A percentile compares a stretch with the other conserved stretches of the same genome.
phyloP scores from a whole-genome alignment of 2,888 invertebrate species.

The Sisyra nigra region DNA sequence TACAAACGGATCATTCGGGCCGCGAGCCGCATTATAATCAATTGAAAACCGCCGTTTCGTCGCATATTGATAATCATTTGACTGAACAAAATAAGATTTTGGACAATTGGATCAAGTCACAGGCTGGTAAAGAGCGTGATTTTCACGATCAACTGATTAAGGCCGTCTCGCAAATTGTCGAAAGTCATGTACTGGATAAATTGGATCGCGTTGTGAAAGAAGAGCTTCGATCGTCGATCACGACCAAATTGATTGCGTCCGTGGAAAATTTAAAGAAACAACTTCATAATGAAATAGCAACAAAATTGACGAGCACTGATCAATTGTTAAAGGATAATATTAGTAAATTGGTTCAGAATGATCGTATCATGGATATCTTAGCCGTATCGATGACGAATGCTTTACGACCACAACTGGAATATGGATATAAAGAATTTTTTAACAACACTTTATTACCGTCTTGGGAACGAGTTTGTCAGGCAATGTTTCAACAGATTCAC shows the following conservation, averaged over 20 bases:
- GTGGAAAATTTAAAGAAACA: slow-evolving; percentile 60
- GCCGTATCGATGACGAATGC: slow-evolving; percentile 49
- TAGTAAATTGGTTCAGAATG: slow-evolving; percentile 60
- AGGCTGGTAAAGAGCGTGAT: slow-evolving; percentile 31
- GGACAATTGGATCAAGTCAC: slow-evolving; percentile 22
- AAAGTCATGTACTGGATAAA: slow-evolving; percentile 32
- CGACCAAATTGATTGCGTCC: slow-evolving; percentile 43
- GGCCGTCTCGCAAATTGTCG: slow-evolving; percentile 35
- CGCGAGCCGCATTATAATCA: not conserved
- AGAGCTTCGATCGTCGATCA: slow-evolving; percentile 35
- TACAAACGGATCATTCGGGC: slow-evolving; percentile 1
- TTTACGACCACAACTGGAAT: slow-evolving; percentile 57
- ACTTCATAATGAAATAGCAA: slow-evolving; percentile 54
- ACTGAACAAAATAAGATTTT: slow-evolving; percentile 18
- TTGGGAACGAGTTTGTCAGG: slow-evolving; percentile 72
- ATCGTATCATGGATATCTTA: slow-evolving; percentile 62
- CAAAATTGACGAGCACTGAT: slow-evolving; percentile 58
- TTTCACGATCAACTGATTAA: slow-evolving; percentile 33
- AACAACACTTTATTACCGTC: slow-evolving; percentile 62
- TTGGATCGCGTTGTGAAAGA: slow-evolving; percentile 35
- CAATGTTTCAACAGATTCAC: slow-evolving; percentile 80
- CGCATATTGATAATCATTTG: slow-evolving; percentile 5
- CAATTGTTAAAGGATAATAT: slow-evolving; percentile 63
- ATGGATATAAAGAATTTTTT: slow-evolving; percentile 63
- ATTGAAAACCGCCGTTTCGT: not conserved